phyloP scores from a whole-genome alignment of 1,140 invertebrate genomes.

The Antheraea mylitta region DNA sequence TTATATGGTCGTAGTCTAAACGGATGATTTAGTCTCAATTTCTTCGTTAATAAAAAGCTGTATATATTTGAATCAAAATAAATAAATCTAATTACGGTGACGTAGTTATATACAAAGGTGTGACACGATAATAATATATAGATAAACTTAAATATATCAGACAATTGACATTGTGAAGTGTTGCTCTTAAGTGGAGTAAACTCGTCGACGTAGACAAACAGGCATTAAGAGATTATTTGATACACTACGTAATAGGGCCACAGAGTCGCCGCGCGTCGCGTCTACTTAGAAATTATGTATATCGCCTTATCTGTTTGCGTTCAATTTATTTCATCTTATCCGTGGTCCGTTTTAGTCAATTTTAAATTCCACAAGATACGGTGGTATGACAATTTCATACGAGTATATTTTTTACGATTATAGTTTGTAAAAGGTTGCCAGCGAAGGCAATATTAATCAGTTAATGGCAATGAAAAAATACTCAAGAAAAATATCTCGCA shows the following conservation, averaged over 20 bases:
- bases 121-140: too few relatives aligned
- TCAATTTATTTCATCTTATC: constrained; percentile 16
- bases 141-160: constrained; percentile 15
- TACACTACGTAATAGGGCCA: constrained; percentile 21
- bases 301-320: background rate
- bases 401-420: background rate
- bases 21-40: too few relatives aligned
- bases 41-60: too few relatives aligned
- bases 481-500: constrained; percentile 55
- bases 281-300: constrained; percentile 17
- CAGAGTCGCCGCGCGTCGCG: background rate
- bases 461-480: constrained; percentile 69
- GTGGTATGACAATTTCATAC: background rate
- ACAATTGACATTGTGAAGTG: constrained; percentile 29
- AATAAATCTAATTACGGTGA: too few relatives aligned
- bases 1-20: too few relatives aligned
- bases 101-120: too few relatives aligned
- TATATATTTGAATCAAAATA: too few relatives aligned
- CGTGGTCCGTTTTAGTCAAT: constrained; percentile 2
- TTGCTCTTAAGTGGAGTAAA: constrained; percentile 23
- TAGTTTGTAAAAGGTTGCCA: background rate
- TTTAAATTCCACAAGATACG: background rate
- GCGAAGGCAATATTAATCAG: constrained; percentile 38
- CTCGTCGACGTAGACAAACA: constrained; percentile 26
- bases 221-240: constrained; percentile 46